A percentile compares a stretch with the other conserved stretches of the same genome.
Evolutionary conservation across 2,797 vertebrate genomes (phyloP).

Genomic region (Tenualosa thibaudeaui): DNA sequence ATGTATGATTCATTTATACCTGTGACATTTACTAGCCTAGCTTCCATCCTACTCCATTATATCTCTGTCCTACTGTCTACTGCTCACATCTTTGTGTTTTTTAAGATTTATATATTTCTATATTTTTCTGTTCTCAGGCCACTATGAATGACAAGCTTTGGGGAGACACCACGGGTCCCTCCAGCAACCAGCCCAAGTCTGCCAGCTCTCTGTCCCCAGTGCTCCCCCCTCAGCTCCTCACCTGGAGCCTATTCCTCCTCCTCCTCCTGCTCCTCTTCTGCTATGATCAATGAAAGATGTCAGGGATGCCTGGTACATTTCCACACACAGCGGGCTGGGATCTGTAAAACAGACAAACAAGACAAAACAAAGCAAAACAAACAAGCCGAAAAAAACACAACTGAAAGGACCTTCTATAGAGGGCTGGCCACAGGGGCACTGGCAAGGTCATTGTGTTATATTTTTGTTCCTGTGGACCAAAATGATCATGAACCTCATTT

Average conservation of each 20-base stretch:
- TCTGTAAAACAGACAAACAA: neutral
- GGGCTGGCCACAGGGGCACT: neutral
- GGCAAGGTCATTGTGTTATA: slow-evolving; percentile 50
- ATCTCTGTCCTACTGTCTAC: neutral
- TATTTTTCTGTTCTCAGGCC: slow-evolving; percentile 58
- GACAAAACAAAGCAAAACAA: slow-evolving; percentile 23
- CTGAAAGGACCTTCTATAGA: neutral
- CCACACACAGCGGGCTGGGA: slow-evolving; percentile 41
- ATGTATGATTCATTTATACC: neutral
- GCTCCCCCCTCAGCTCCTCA: slow-evolving; percentile 41
- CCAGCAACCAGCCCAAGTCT: slow-evolving; percentile 62
- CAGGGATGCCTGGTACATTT: slow-evolving; percentile 44
- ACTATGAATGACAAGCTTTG: slow-evolving; percentile 71
- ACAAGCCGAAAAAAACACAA: slow-evolving; percentile 45
- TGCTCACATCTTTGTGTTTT: neutral
- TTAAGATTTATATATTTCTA: neutral
- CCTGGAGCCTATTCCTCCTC: slow-evolving; percentile 57
- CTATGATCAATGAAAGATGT: slow-evolving; percentile 62
- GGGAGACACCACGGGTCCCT: slow-evolving; percentile 65
- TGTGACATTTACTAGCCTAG: no score
- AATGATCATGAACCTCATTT: neutral
- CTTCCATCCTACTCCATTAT: neutral
- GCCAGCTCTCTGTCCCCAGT: slow-evolving; percentile 14
- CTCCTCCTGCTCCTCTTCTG: slow-evolving; percentile 64
- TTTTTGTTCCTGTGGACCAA: slow-evolving; percentile 64